These are phyloP conservation scores for Nematolebias whitei DNA, from an alignment of 2,113 vertebrate species.

Conservation along the genomic window DNA sequence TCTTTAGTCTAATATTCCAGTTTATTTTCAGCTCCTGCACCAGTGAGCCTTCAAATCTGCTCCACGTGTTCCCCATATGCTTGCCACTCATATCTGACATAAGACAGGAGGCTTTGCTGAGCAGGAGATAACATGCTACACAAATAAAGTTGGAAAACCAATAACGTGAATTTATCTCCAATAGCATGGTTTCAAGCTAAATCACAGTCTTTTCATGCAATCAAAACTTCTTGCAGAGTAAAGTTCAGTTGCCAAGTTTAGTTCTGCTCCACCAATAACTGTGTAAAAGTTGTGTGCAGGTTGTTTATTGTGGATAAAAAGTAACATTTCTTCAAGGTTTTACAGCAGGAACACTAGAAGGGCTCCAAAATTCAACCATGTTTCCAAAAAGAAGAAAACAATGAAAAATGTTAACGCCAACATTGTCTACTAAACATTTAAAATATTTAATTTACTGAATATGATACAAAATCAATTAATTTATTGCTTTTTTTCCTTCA, in stretches of 20 bases:
- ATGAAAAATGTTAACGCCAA: too few species aligned
- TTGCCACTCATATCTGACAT: constrained; percentile 16
- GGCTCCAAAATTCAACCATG: too few species aligned
- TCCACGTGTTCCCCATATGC: constrained; percentile 47
- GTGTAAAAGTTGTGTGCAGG: not conserved
- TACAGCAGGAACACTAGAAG: too few species aligned
- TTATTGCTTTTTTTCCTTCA: too few species aligned
- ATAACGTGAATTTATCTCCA: not conserved
- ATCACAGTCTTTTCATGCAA: too few species aligned
- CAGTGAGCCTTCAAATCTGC: constrained; percentile 29
- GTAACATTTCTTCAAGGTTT: too few species aligned
- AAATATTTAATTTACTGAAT: too few species aligned
- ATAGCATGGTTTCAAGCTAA: not conserved
- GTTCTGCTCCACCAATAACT: not conserved
- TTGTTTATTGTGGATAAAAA: too few species aligned
- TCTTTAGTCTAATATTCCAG: constrained; percentile 29
- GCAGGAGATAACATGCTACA: constrained; percentile 9
- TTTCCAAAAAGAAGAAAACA: too few species aligned
- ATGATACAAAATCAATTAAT: too few species aligned
- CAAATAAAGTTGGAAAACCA: constrained; percentile 18
- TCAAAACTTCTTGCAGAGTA: too few species aligned
- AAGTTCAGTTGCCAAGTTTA: not conserved
- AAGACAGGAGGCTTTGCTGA: constrained; percentile 27
- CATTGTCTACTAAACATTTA: too few species aligned
- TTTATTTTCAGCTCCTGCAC: constrained; percentile 47